Base-by-base conservation (phyloP, 2,113 vertebrate species). In the Hucho hucho region DNA sequence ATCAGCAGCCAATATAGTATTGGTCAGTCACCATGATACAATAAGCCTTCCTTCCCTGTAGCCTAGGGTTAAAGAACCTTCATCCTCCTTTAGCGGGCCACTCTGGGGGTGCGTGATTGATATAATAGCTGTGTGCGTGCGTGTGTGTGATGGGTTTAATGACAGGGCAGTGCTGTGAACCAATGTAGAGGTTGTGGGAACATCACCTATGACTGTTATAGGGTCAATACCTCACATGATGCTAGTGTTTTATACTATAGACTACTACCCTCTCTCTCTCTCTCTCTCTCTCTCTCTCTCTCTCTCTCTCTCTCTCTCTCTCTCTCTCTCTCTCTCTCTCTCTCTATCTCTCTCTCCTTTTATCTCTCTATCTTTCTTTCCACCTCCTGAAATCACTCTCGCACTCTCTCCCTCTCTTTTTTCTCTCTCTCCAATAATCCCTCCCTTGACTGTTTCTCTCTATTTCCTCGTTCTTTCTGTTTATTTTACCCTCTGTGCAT, bases 171-270 rank as follows among this genome's bases (percentile, higher is more conserved):
- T 63, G 28, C 66, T 37, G 32, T 37, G 20, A 43, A 37, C 66
- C 66, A 68, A 43, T 25, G 24, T 22, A 3, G 18, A 67, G 12
- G 25, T 49, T 49, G 32, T 24, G 22, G n/a, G 63, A 64, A 74
- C 68, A 74, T 78, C 79, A 84, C 75, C 78, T 71, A 3, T 22
- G 16, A 56, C 49, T 22, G 18, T 63, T 1, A 13, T 56, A 2
- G 24, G 53, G 67, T 75, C 75, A 79, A 69, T 79, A 74, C 72
- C 81, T 75, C 74, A 73, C 77, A 29, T 59, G 43, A 26, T 75
- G 78, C 71, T 6, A 14, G 63, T 0, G 4, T 24, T 64, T 64
- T 64, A 11, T 24, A 25, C 25, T 28, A 1, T 26, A 24, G 18
- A 3, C 61, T 67, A 7, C 1, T 9, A 46, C 46, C 5, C 24